These are phyloP conservation scores for Drosophila flavopinicola DNA, from an alignment of 2,888 invertebrate genomes.

Conservation along the genomic window DNA sequence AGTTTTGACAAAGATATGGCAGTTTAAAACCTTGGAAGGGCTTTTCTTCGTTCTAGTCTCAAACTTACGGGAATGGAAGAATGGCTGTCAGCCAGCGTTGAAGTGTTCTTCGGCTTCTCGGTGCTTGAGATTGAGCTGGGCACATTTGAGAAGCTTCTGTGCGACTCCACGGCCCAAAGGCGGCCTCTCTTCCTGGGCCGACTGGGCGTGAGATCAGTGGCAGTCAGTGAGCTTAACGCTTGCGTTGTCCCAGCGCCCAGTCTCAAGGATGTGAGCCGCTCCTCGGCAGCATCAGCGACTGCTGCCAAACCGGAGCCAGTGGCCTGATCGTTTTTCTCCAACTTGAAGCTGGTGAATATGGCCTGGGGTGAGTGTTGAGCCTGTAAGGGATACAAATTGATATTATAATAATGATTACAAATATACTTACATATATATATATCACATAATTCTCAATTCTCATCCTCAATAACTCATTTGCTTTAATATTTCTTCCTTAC, in stretches of 20 bases:
- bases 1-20: too few species aligned
- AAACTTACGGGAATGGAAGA: conserved; percentile 26
- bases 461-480: too few species aligned
- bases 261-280: conserved; percentile 6
- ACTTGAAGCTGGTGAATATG: conserved; percentile 96
- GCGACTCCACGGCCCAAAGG: conserved; percentile 41
- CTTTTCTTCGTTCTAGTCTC: too few species aligned
- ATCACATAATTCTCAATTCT: too few species aligned
- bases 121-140: background rate
- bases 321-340: conserved; percentile 87
- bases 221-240: background rate
- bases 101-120: conserved; percentile 5
- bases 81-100: background rate
- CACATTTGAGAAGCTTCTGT: background rate
- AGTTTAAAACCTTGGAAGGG: too few species aligned
- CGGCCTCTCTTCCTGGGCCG: conserved; percentile 56
- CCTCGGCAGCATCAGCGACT: conserved; percentile 15
- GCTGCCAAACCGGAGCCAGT: conserved; percentile 3
- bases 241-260: conserved; percentile 7
- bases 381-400: conserved; percentile 70
- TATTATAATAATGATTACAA: background rate
- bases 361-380: conserved; percentile 92
- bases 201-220: conserved; percentile 67
- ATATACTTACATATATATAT: too few species aligned
- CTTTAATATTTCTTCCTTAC: too few species aligned